Evolutionary conservation across 1,140 invertebrate species (phyloP).

Genomic region (Microplitis demolitor): DNA sequence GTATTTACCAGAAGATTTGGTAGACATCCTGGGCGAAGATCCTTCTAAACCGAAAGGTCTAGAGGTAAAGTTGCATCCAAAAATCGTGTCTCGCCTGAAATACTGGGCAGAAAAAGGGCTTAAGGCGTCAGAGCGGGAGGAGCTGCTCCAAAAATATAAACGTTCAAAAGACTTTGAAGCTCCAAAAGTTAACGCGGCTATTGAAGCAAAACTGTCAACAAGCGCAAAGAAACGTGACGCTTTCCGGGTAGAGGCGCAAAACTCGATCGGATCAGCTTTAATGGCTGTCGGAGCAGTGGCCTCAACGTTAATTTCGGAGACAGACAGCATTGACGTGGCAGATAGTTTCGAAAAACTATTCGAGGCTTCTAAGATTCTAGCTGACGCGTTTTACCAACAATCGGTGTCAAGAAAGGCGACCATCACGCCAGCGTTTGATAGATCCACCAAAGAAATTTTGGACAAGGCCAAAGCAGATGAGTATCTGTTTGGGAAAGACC

Average conservation of each 20-base stretch:
- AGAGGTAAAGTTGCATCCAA: constrained; percentile 8
- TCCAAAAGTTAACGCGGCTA: constrained; percentile 2
- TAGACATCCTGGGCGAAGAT: constrained; percentile 16
- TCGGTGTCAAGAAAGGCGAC: constrained; percentile 11
- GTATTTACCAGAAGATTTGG: neutral
- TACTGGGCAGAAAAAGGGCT: neutral
- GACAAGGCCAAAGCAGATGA: constrained; percentile 11
- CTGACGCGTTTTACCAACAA: constrained; percentile 1
- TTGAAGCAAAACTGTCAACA: neutral
- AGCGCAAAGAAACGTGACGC: constrained; percentile 2
- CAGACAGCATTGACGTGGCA: neutral
- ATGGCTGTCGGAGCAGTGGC: constrained; percentile 4
- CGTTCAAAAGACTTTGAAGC: neutral
- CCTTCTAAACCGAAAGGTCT: neutral
- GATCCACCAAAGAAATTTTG: neutral
- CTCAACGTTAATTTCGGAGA: neutral
- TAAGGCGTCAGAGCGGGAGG: constrained; percentile 5
- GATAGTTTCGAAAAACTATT: neutral
- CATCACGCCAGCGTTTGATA: constrained; percentile 5
- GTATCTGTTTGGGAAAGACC: constrained; percentile 13
- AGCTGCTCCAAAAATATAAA: constrained; percentile 10
- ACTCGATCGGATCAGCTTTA: constrained; percentile 13
- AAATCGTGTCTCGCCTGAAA: neutral
- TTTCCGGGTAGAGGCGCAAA: neutral
- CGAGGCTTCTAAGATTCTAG: constrained; percentile 1